Evolutionary conservation across 2,797 vertebrate species (phyloP).

Genomic region (Nannoperca australis): DNA sequence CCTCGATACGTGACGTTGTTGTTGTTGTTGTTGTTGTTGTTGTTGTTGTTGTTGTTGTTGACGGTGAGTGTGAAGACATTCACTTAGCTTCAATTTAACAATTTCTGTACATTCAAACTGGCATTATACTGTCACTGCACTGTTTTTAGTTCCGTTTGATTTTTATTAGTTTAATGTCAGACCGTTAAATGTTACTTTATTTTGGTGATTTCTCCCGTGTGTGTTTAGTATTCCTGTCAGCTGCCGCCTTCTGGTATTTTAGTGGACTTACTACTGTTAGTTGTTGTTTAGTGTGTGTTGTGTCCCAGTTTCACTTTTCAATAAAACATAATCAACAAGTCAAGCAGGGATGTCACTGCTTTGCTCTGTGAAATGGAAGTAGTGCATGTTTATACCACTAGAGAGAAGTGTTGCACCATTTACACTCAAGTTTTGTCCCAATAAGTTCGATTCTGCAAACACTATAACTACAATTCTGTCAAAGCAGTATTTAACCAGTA

Average conservation of each 20-base stretch:
- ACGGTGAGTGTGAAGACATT: not conserved
- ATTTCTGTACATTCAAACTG: rapidly evolving
- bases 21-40: slow-evolving; percentile 66
- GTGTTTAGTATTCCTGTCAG: not conserved
- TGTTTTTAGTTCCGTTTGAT: not conserved
- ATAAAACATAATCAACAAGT: slow-evolving; percentile 11
- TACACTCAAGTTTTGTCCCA: not conserved
- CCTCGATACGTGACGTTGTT: slow-evolving; percentile 71
- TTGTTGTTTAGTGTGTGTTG: not conserved
- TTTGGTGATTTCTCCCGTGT: not conserved
- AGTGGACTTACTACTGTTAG: not conserved
- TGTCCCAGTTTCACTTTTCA: slow-evolving; percentile 2
- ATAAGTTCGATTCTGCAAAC: too few relatives aligned
- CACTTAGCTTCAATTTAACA: not conserved
- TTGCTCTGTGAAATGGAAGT: not conserved
- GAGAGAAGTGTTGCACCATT: slow-evolving; percentile 50
- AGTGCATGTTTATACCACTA: slow-evolving; percentile 33
- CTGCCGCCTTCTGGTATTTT: not conserved
- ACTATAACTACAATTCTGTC: too few relatives aligned
- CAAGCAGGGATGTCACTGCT: slow-evolving; percentile 24
- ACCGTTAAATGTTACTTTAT: not conserved
- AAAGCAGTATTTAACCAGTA: not conserved
- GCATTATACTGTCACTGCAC: not conserved
- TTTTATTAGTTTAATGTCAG: not conserved
- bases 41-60: not conserved